A percentile compares a stretch with the other conserved stretches of the same genome.
Evolutionary conservation across 2,888 invertebrate genomes (phyloP).

Genomic region (Leptothorax acervorum): DNA sequence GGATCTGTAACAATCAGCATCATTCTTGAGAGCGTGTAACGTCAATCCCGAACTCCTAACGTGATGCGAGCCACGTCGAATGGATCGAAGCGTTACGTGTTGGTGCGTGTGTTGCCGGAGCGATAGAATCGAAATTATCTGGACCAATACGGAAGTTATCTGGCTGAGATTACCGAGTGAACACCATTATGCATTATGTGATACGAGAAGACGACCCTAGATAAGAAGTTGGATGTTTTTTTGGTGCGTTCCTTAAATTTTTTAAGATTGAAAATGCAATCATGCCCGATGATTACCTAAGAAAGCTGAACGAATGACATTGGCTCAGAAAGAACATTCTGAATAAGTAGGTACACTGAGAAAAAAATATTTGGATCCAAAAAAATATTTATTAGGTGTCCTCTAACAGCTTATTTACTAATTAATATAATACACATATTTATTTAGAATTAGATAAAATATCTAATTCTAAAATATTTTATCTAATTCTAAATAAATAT

Average conservation of each 20-base stretch:
- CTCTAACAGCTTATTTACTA: too few relatives aligned
- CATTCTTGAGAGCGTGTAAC: background rate
- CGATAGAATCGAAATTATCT: slow-evolving; percentile 17
- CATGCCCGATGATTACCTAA: background rate
- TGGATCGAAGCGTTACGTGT: slow-evolving; percentile 44
- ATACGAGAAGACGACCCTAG: slow-evolving; percentile 12
- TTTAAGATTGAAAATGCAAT: background rate
- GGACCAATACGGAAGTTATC: slow-evolving; percentile 28
- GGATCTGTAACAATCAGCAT: background rate
- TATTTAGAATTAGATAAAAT: too few relatives aligned
- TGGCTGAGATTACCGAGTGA: slow-evolving; percentile 3
- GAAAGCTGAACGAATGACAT: background rate
- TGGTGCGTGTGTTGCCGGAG: slow-evolving; percentile 50
- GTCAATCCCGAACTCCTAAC: slow-evolving; percentile 22
- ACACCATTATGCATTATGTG: slow-evolving; percentile 28
- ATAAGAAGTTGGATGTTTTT: slow-evolving; percentile 37
- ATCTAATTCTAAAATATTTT: too few relatives aligned
- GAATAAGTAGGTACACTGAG: too few relatives aligned
- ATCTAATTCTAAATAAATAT: too few relatives aligned
- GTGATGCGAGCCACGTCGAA: slow-evolving; percentile 31
- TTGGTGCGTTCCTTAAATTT: slow-evolving; percentile 33
- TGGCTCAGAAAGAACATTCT: background rate
- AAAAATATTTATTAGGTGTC: too few relatives aligned
- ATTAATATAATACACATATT: too few relatives aligned
- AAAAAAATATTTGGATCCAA: too few relatives aligned